Percentiles rank a stretch among this genome's conserved stretches.
These are phyloP conservation scores for Periparus ater DNA, from an alignment of 2,797 vertebrate genomes.

Conservation along the genomic window DNA sequence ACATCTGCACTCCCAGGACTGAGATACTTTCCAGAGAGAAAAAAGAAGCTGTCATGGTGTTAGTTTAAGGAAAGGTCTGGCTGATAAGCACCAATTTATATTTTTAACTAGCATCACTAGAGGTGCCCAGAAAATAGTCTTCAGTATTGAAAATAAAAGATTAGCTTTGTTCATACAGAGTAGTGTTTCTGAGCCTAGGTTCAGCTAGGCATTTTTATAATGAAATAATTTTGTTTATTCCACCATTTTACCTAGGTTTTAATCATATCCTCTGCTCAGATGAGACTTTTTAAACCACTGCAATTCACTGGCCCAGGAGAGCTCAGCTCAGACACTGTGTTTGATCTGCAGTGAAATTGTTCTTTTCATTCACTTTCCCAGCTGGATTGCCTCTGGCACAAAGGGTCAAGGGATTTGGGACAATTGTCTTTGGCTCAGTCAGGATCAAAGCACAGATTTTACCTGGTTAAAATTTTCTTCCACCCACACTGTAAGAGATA, in stretches of 20 bases:
- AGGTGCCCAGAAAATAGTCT: background rate
- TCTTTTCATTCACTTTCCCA: conserved; percentile 22
- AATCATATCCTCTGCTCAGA: background rate
- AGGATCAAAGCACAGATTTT: conserved; percentile 2
- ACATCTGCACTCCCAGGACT: background rate
- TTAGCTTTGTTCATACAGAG: background rate
- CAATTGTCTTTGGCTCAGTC: conserved; percentile 4
- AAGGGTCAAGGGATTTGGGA: background rate
- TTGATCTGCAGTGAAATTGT: conserved; percentile 23
- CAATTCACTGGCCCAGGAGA: background rate
- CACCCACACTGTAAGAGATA: background rate
- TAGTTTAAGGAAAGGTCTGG: background rate
- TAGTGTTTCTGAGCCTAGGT: background rate
- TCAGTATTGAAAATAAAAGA: background rate
- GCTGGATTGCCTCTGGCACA: background rate
- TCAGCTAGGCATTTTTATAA: background rate
- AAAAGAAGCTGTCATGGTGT: background rate
- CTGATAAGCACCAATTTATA: background rate
- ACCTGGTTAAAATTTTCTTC: background rate
- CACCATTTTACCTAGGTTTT: background rate
- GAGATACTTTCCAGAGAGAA: background rate
- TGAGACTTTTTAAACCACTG: background rate
- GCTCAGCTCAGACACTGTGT: background rate
- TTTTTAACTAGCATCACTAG: background rate
- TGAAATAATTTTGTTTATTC: background rate